A percentile compares a stretch with the other conserved stretches of the same genome.
Conservation (phyloP, 2,797 vertebrate species). For the Rhinatrema bivittatum region DNA sequence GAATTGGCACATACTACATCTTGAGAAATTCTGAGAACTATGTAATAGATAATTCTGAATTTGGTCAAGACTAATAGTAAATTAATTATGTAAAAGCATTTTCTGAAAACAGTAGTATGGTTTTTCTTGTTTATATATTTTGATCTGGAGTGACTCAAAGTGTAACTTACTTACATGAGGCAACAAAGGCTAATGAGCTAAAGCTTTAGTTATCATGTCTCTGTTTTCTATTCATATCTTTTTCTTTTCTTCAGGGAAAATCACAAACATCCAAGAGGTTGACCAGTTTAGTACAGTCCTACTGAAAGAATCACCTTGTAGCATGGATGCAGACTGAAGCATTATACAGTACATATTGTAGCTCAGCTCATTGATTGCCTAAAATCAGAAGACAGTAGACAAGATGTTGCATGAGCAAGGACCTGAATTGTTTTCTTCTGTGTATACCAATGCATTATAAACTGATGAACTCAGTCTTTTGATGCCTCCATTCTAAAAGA, state of each 20-base stretch:
- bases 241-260: slow-evolving; percentile 69
- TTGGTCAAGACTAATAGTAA: too few relatives aligned
- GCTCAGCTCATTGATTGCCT: slow-evolving; percentile 57
- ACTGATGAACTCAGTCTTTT: slow-evolving; percentile 51
- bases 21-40: too few relatives aligned
- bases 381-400: slow-evolving; percentile 66
- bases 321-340: slow-evolving; percentile 60
- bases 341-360: slow-evolving; percentile 63
- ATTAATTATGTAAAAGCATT: too few relatives aligned
- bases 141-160: too few relatives aligned
- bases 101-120: too few relatives aligned
- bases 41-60: too few relatives aligned
- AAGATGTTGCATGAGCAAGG: slow-evolving; percentile 87
- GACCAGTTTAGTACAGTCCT: slow-evolving; percentile 87
- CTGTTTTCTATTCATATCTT: slow-evolving; percentile 45
- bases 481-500: slow-evolving; percentile 55
- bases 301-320: slow-evolving; percentile 71
- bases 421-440: slow-evolving; percentile 63
- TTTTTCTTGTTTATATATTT: too few relatives aligned
- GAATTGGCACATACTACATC: too few relatives aligned
- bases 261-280: slow-evolving; percentile 79
- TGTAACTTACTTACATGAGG: too few relatives aligned
- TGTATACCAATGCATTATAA: slow-evolving; percentile 56
- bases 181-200: slow-evolving; percentile 21
- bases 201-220: slow-evolving; percentile 47